phyloP scores from a whole-genome alignment of 2,113 vertebrate genomes.

The Lycaon pictus region DNA sequence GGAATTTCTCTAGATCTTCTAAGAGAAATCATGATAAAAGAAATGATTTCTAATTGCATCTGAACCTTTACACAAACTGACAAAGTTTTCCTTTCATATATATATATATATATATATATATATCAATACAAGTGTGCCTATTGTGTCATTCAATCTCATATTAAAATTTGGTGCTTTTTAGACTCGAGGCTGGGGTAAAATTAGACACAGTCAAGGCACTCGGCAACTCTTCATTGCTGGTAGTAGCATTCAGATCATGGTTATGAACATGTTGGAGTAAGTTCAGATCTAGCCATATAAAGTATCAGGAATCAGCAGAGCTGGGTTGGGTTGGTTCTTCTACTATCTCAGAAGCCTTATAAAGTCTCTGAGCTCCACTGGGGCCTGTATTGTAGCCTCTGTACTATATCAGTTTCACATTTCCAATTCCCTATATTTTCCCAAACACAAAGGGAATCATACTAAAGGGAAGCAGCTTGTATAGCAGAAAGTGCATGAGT shows the following conservation, averaged over 20 bases:
- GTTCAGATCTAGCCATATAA: not conserved
- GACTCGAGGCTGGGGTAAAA: not conserved
- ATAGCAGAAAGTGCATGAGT: not conserved
- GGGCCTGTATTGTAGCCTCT: not conserved
- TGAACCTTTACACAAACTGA: not conserved
- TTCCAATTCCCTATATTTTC: not conserved
- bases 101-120: not conserved
- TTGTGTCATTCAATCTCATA: not conserved
- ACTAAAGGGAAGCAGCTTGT: not conserved
- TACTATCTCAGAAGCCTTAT: not conserved
- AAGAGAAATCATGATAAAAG: not conserved
- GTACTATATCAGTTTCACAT: not conserved
- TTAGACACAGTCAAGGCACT: not conserved
- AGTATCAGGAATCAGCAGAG: not conserved
- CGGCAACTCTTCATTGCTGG: not conserved
- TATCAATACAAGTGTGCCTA: not conserved
- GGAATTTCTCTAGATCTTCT: not conserved
- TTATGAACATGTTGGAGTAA: not conserved
- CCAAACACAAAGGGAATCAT: not conserved
- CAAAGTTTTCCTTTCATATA: not conserved
- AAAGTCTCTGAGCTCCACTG: not conserved
- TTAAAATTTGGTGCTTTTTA: not conserved
- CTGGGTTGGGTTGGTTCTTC: not conserved
- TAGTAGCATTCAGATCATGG: not conserved
- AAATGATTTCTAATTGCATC: not conserved